These are phyloP conservation scores for Punctoribates punctum DNA, from an alignment of 2,888 invertebrate genomes.

Conservation along the genomic window DNA sequence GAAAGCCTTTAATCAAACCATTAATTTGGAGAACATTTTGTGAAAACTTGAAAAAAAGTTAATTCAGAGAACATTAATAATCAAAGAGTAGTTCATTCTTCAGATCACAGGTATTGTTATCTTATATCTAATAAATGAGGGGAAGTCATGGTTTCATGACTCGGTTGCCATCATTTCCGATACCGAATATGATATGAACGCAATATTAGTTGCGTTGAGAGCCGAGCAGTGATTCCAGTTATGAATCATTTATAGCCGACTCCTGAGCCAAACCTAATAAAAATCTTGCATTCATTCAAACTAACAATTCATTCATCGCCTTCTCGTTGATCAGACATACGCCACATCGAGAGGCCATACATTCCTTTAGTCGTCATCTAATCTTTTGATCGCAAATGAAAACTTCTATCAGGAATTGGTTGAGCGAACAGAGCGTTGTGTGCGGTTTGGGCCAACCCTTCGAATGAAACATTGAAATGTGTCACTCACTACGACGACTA, in stretches of 20 bases:
- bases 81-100: not conserved
- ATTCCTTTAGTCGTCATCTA: conserved; percentile 1
- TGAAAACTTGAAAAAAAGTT: not conserved
- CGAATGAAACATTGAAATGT: conserved; percentile 11
- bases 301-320: conserved; percentile 17
- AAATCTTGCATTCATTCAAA: conserved; percentile 11
- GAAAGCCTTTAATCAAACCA: too few species aligned
- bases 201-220: conserved; percentile 19
- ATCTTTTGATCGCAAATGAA: conserved; percentile 26
- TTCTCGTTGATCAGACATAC: not conserved
- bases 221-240: conserved; percentile 5
- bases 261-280: not conserved
- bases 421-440: conserved; percentile 8
- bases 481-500: not conserved
- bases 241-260: conserved; percentile 14
- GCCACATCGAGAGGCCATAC: not conserved
- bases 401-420: conserved; percentile 14
- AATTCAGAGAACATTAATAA: not conserved
- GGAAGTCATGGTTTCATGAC: conserved; percentile 33
- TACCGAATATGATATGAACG: conserved; percentile 26
- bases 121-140: conserved; percentile 19
- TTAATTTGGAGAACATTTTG: not conserved
- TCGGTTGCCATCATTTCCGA: conserved; percentile 31
- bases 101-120: conserved; percentile 32
- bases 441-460: not conserved